Evolutionary conservation across 2,888 invertebrate genomes (phyloP).

Genomic region (Drosophila eohydei): DNA sequence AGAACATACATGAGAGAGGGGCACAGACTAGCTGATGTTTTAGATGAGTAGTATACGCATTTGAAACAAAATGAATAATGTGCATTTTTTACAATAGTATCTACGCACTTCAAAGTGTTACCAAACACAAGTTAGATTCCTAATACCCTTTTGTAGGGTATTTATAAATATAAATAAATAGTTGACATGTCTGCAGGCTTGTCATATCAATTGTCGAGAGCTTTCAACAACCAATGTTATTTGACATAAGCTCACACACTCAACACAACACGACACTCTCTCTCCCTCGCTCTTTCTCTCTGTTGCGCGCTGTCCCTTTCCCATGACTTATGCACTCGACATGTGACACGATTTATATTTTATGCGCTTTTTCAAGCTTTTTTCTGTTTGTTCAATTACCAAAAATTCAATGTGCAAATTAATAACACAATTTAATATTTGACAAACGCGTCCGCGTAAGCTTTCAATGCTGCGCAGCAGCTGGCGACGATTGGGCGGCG

Average conservation of each 20-base stretch:
- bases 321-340: slow-evolving; percentile 55
- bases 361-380: slow-evolving; percentile 21
- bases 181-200: slow-evolving; percentile 37
- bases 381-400: slow-evolving; percentile 76
- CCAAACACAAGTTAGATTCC: background rate
- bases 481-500: slow-evolving; percentile 59
- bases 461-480: slow-evolving; percentile 82
- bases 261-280: background rate
- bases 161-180: slow-evolving; percentile 24
- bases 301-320: background rate
- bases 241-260: slow-evolving; percentile 6
- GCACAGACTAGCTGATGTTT: too few relatives aligned
- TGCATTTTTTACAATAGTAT: background rate
- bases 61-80: too few relatives aligned
- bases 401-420: slow-evolving; percentile 85
- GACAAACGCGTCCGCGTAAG: slow-evolving; percentile 83
- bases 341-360: slow-evolving; percentile 52
- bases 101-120: background rate
- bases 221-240: slow-evolving; percentile 40
- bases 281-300: background rate
- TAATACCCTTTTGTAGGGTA: background rate
- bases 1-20: too few relatives aligned
- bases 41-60: too few relatives aligned
- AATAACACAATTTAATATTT: slow-evolving; percentile 84
- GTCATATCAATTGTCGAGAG: slow-evolving; percentile 52